phyloP scores from a whole-genome alignment of 64 coral and sea anemone species.

The Stylophora pistillata region DNA sequence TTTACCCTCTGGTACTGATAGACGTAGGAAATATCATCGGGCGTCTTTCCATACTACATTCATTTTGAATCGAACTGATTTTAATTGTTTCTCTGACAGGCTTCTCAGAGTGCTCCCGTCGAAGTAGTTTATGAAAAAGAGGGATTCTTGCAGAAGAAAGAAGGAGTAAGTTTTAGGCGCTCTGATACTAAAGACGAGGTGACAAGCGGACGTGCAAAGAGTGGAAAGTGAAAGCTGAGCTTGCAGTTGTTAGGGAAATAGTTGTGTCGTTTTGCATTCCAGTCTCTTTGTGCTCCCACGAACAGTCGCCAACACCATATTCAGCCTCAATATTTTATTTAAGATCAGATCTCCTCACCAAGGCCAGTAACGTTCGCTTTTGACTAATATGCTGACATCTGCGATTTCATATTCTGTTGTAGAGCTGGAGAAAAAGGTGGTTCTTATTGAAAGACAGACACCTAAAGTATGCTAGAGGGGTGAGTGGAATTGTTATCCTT shows the following conservation, averaged over 20 bases:
- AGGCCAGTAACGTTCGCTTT: too few relatives aligned
- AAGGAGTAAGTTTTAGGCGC: constrained; percentile 32
- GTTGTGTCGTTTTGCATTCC: too few relatives aligned
- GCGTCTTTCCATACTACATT: not conserved
- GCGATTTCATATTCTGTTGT: constrained; percentile 3
- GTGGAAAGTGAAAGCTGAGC: not conserved
- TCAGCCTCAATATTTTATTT: not conserved
- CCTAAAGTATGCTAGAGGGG: constrained; percentile 78
- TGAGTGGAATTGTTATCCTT: constrained; percentile 12
- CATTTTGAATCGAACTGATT: not conserved
- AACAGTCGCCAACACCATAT: too few relatives aligned
- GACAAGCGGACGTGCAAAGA: not conserved
- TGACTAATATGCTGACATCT: not conserved
- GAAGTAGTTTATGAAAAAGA: constrained; percentile 84
- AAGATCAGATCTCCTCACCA: too few relatives aligned
- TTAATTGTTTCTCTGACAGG: not conserved
- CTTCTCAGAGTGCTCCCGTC: not conserved
- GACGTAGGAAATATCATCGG: too few relatives aligned
- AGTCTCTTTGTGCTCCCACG: too few relatives aligned
- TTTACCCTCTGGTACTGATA: too few relatives aligned
- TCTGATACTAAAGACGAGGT: not conserved
- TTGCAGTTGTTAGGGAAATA: too few relatives aligned
- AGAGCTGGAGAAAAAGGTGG: constrained; percentile 66
- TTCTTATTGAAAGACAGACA: constrained; percentile 88
- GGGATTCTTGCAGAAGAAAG: constrained; percentile 77